phyloP scores from a whole-genome alignment of 2,797 vertebrate genomes.

The Sardinella longiceps region DNA sequence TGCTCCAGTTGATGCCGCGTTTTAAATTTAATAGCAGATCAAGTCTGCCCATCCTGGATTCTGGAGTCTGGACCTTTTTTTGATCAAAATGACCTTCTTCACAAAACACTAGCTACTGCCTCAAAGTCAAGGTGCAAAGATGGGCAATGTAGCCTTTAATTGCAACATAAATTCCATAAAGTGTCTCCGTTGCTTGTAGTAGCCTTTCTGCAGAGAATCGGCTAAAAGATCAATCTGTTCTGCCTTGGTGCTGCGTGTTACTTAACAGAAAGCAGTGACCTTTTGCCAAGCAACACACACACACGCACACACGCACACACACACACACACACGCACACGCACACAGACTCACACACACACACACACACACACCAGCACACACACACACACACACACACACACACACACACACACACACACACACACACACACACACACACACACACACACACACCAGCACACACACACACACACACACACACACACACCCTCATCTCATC shows the following conservation, averaged over 20 bases:
- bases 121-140: not conserved
- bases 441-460: no score
- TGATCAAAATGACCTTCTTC: not conserved
- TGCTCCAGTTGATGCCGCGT: not conserved
- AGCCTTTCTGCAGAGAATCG: not conserved
- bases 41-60: not conserved
- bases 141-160: not conserved
- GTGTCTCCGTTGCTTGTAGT: not conserved
- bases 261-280: not conserved
- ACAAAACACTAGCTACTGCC: not conserved
- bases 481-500: not conserved
- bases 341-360: not conserved
- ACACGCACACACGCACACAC: not conserved
- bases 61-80: no score
- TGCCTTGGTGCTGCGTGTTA: not conserved
- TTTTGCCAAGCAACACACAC: not conserved
- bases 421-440: not conserved
- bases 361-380: not conserved
- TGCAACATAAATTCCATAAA: not conserved
- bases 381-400: no score
- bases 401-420: not conserved
- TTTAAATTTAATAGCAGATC: not conserved
- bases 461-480: no score
- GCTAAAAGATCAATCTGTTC: constrained; percentile 12
- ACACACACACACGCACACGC: no score